Conservation (phyloP, 2,888 invertebrate genomes). For the Xestia rhomboidea region DNA sequence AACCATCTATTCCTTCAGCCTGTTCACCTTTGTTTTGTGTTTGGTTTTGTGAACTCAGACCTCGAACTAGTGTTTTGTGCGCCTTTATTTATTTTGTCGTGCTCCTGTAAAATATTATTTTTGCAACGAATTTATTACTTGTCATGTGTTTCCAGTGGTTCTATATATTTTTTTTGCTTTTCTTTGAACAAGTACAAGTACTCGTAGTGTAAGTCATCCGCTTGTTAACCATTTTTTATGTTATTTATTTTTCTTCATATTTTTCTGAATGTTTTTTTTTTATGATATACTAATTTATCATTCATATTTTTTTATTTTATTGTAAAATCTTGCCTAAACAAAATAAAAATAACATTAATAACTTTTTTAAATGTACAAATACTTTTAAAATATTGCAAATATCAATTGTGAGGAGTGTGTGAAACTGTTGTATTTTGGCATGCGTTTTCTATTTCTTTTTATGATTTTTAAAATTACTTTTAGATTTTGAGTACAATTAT, state of each 20-base stretch:
- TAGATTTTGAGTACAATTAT: constrained; percentile 60
- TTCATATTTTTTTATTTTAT: constrained; percentile 58
- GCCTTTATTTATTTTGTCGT: constrained; percentile 70
- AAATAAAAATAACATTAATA: constrained; percentile 68
- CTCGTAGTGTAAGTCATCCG: constrained; percentile 65
- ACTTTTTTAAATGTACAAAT: constrained; percentile 68
- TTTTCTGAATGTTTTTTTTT: constrained; percentile 60
- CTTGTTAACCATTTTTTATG: constrained; percentile 71
- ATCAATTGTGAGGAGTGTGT: constrained; percentile 78
- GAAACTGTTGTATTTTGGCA: constrained; percentile 76
- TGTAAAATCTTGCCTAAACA: constrained; percentile 74
- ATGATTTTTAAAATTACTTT: constrained; percentile 55
- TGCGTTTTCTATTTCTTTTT: constrained; percentile 73
- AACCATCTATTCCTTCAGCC: constrained; percentile 77
- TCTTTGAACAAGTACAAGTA: constrained; percentile 72
- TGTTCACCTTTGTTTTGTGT: constrained; percentile 80
- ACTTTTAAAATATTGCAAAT: constrained; percentile 68
- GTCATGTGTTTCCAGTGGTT: constrained; percentile 69
- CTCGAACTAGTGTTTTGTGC: constrained; percentile 73
- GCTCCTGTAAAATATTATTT: constrained; percentile 68
- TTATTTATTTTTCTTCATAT: constrained; percentile 69
- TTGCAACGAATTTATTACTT: constrained; percentile 65
- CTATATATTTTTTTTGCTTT: constrained; percentile 66
- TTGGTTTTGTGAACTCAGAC: constrained; percentile 82
- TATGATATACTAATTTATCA: constrained; percentile 62